These are phyloP conservation scores for Paramormyrops hopkinsi DNA, from an alignment of 2,797 vertebrate genomes.

Conservation along the genomic window DNA sequence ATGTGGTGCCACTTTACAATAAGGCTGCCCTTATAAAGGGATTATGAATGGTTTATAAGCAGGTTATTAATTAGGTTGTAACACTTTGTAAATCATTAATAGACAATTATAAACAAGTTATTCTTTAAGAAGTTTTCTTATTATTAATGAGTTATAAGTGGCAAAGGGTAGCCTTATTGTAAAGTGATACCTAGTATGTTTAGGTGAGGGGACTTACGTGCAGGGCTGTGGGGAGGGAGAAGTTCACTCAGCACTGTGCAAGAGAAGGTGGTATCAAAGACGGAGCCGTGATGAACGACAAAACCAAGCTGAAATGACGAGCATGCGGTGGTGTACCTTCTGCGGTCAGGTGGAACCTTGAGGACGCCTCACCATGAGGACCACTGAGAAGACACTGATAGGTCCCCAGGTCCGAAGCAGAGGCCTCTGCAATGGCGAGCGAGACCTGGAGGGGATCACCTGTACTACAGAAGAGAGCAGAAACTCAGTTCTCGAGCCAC, in stretches of 20 bases:
- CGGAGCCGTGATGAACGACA: background rate
- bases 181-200: background rate
- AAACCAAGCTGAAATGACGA: background rate
- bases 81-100: no score
- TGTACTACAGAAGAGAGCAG: constrained; percentile 62
- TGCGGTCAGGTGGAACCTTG: constrained; percentile 80
- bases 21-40: no score
- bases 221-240: constrained; percentile 40
- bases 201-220: background rate
- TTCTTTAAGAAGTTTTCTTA: background rate
- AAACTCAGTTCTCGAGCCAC: background rate
- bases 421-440: constrained; percentile 69
- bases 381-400: constrained; percentile 78
- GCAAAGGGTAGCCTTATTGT: background rate
- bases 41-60: no score
- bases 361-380: constrained; percentile 58
- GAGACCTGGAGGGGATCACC: constrained; percentile 74
- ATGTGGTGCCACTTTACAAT: no score
- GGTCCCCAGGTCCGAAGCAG: constrained; percentile 79
- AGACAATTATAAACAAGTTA: background rate
- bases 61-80: no score
- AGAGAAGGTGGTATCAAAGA: constrained; percentile 17
- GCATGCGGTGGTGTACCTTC: constrained; percentile 65
- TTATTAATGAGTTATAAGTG: background rate
- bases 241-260: constrained; percentile 75